Evolutionary conservation across 1,140 invertebrate species (phyloP), one percentile per base, ranked within the genome.

Genomic region (Pogonomyrmex californicus): DNA sequence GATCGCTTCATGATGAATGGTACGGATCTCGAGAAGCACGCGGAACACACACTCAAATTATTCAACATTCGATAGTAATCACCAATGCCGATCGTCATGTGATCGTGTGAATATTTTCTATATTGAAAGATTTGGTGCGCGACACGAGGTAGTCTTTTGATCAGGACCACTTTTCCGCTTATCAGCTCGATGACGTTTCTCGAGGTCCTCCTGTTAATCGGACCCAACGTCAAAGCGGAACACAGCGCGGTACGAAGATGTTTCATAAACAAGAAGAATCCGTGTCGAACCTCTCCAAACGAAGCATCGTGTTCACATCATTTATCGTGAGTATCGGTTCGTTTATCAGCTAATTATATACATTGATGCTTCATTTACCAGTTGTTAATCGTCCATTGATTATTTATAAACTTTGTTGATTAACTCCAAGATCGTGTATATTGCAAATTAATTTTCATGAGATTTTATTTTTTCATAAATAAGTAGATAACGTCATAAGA

Each of bases 251-350:
- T 23, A 4, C 41, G 44, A n/a, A 87, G 5, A 90, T 90, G 88
- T 60, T 87, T 33, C 60, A 68, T 23, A 30, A 83, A 1, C 33
- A 77, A 33, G 54, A 68, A 17, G n/a, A 51, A 36, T 9, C 83
- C 33, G 4, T 1, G 4, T 1, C 12, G 0, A 66, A 4, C 14
- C 10, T 33, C 1, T 30, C 12, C 0, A 44, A 33, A 7, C 78
- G 58, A 71, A 85, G 92, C 82, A 10, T 92, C 9, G 71, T 94
- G 23, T 12, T 91, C n/a, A 87, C 92, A 4, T 92, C 93, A 1
- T 36, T 93, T 14, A 87, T 93, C 9, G 93, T 93, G 88, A 92
- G 92, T 91, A 73, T 85, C 63, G 3, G 49, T 71, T 41, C 2
- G 2, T 51, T 30, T 33, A 41, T 6, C 6, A 9, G 17, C n/a